Percentiles rank a stretch among this genome's conserved stretches.
Evolutionary conservation across 2,797 vertebrate genomes (phyloP).

Genomic region (Girardinus metallicus): DNA sequence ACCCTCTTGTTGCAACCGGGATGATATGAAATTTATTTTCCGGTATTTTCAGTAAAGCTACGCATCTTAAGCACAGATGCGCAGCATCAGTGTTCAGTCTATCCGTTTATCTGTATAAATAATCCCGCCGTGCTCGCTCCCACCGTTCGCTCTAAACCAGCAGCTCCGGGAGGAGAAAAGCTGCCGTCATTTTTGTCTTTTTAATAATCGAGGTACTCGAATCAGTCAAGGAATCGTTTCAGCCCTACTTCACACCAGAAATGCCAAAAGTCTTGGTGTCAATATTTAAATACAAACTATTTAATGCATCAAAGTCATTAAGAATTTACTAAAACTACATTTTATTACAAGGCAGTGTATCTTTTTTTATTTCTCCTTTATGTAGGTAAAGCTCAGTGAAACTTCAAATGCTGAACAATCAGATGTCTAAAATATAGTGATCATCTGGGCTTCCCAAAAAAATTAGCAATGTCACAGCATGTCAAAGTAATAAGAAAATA

Average conservation of each 20-base stretch:
- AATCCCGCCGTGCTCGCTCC: too few species aligned
- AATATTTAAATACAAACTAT: background rate
- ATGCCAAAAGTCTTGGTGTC: background rate
- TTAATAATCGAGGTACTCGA: too few species aligned
- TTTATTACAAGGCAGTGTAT: background rate
- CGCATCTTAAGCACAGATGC: too few species aligned
- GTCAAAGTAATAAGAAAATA: background rate
- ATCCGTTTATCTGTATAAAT: too few species aligned
- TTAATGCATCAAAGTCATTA: background rate
- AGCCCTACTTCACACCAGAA: background rate
- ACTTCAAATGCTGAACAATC: background rate
- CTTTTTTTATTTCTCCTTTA: background rate
- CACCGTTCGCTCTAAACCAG: too few species aligned
- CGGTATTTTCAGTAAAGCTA: too few species aligned
- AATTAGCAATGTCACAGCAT: background rate
- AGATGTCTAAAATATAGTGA: background rate
- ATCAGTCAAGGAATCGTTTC: too few species aligned
- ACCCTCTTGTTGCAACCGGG: too few species aligned
- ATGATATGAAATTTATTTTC: too few species aligned
- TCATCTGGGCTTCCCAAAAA: background rate
- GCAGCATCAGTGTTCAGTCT: too few species aligned
- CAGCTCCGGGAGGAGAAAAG: too few species aligned
- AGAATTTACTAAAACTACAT: background rate
- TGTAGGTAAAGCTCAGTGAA: background rate
- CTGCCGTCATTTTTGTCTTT: too few species aligned